phyloP scores from a whole-genome alignment of 2,888 invertebrate genomes.

The Eumacrocentrus americanus region DNA sequence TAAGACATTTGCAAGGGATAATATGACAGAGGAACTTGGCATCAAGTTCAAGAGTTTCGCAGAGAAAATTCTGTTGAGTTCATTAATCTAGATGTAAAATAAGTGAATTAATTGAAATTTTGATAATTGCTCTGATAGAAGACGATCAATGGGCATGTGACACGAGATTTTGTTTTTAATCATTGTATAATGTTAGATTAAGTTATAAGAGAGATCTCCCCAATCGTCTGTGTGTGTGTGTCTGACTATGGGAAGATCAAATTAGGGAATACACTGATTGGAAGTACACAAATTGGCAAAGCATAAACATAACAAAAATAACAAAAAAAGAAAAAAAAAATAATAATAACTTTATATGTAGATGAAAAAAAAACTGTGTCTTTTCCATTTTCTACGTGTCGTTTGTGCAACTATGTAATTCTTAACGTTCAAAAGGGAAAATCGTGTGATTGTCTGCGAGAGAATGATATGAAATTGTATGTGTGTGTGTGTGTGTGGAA shows the following conservation, averaged over 20 bases:
- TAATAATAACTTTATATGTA: background rate
- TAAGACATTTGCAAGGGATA: too few species aligned
- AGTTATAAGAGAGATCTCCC: background rate
- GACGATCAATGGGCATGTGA: too few species aligned
- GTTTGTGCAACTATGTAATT: constrained; percentile 31
- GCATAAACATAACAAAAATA: background rate
- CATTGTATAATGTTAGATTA: background rate
- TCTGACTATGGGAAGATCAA: too few species aligned
- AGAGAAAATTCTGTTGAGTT: too few species aligned
- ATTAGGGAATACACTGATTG: too few species aligned
- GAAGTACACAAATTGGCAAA: background rate
- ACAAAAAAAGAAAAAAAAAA: background rate
- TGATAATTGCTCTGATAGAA: too few species aligned
- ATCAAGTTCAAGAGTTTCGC: too few species aligned
- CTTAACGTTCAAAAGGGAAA: constrained; percentile 21
- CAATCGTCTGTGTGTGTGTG: too few species aligned
- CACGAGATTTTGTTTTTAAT: too few species aligned
- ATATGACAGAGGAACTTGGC: too few species aligned
- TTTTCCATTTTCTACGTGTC: constrained; percentile 45
- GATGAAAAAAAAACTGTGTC: constrained; percentile 31
- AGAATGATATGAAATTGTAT: constrained; percentile 5
- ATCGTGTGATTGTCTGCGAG: constrained; percentile 14
- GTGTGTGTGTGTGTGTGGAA: background rate
- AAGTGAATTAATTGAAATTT: too few species aligned
- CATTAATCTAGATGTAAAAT: too few species aligned